Percentiles rank a stretch among this genome's conserved stretches.
phyloP scores from a whole-genome alignment of 2,888 invertebrate genomes.

The Drosophila rellima region DNA sequence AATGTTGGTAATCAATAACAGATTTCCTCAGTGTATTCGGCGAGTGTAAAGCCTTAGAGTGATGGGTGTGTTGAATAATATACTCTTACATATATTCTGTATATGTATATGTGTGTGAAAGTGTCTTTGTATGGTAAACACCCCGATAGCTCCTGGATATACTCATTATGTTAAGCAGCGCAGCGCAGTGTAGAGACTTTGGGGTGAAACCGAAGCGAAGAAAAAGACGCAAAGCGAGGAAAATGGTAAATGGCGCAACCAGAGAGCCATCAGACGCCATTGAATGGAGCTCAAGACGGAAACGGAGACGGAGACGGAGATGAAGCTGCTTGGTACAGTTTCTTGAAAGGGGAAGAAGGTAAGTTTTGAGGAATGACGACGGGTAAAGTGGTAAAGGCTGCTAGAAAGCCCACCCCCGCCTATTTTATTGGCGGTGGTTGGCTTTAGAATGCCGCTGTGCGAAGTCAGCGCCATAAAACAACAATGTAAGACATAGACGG shows the following conservation, averaged over 20 bases:
- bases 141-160: constrained; percentile 38
- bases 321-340: neutral
- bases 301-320: neutral
- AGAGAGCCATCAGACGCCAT: constrained; percentile 36
- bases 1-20: too few relatives aligned
- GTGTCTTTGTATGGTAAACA: constrained; percentile 36
- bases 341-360: neutral
- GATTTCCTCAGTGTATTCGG: neutral
- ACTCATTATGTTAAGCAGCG: constrained; percentile 74
- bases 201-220: constrained; percentile 38
- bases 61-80: constrained; percentile 26
- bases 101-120: constrained; percentile 10
- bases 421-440: constrained; percentile 29
- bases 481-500: constrained; percentile 5
- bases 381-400: constrained; percentile 15
- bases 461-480: neutral
- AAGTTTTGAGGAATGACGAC: constrained; percentile 9
- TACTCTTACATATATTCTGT: constrained; percentile 13
- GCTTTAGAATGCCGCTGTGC: neutral
- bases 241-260: constrained; percentile 40
- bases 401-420: constrained; percentile 11
- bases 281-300: constrained; percentile 15
- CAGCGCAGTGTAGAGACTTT: constrained; percentile 31
- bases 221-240: constrained; percentile 43
- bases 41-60: constrained; percentile 4